A percentile compares a stretch with the other conserved stretches of the same genome.
phyloP scores from a whole-genome alignment of 2,888 invertebrate genomes.

The Erpobdella octoculata region DNA sequence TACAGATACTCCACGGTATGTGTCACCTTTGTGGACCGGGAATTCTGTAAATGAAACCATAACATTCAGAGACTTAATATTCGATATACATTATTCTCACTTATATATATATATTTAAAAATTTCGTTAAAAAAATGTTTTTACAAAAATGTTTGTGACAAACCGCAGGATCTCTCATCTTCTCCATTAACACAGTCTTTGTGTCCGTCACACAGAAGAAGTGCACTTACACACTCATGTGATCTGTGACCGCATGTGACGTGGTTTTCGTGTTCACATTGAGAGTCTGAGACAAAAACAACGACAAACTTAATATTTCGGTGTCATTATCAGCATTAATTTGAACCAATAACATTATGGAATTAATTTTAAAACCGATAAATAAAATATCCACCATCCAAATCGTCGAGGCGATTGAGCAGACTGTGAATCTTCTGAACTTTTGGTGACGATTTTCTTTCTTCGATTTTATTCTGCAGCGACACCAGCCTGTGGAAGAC shows the following conservation, averaged over 20 bases:
- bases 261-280: not conserved
- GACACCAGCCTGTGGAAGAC: not conserved
- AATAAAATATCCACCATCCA: not conserved
- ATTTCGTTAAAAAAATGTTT: not conserved
- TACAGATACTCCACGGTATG: conserved; percentile 4
- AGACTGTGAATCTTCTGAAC: not conserved
- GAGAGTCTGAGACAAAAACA: not conserved
- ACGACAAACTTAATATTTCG: too few species aligned
- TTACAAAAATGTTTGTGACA: not conserved
- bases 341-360: too few species aligned
- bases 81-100: not conserved
- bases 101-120: not conserved
- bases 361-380: not conserved
- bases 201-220: conserved; percentile 25
- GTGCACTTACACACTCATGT: conserved; percentile 17
- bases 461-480: too few species aligned
- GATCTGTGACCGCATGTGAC: conserved; percentile 9
- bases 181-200: conserved; percentile 27
- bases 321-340: not conserved
- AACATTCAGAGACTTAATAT: not conserved
- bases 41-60: conserved; percentile 7
- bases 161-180: conserved; percentile 14
- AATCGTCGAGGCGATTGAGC: not conserved
- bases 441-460: not conserved
- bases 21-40: conserved; percentile 20